A percentile compares a stretch with the other conserved stretches of the same genome.
These are phyloP conservation scores for Ophiothrix spiculata DNA, from an alignment of 35 echinoderm and acorn worm species.

Conservation along the genomic window DNA sequence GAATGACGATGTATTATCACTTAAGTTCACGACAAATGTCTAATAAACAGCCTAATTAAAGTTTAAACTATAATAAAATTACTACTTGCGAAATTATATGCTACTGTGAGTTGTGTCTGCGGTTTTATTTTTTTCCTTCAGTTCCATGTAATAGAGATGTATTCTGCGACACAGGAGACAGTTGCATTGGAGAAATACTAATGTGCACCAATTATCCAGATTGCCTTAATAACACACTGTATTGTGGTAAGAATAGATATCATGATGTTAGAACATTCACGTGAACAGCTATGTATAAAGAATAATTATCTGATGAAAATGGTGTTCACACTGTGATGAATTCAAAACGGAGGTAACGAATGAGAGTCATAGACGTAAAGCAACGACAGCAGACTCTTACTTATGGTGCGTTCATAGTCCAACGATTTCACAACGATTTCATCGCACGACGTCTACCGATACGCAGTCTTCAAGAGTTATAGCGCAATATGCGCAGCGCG, in stretches of 20 bases:
- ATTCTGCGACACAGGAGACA: neutral
- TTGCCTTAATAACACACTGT: neutral
- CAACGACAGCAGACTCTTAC: no score
- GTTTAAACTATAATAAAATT: neutral
- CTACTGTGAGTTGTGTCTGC: neutral
- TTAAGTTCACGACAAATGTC: neutral
- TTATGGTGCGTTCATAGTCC: no score
- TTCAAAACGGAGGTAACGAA: no score
- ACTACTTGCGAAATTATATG: neutral
- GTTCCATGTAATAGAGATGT: neutral
- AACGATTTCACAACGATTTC: no score
- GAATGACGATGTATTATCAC: neutral
- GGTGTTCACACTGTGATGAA: no score
- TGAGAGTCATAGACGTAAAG: no score
- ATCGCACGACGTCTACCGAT: no score
- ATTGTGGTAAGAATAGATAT: neutral
- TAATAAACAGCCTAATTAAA: neutral
- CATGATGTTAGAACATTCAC: no score
- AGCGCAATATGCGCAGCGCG: no score
- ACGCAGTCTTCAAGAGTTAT: no score
- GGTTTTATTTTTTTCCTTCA: neutral
- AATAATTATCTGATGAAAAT: no score
- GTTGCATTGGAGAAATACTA: neutral
- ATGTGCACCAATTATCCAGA: neutral
- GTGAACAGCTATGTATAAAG: no score